Base-by-base conservation (phyloP, 2,113 vertebrate genomes). In the Erythrocercus mccallii region DNA sequence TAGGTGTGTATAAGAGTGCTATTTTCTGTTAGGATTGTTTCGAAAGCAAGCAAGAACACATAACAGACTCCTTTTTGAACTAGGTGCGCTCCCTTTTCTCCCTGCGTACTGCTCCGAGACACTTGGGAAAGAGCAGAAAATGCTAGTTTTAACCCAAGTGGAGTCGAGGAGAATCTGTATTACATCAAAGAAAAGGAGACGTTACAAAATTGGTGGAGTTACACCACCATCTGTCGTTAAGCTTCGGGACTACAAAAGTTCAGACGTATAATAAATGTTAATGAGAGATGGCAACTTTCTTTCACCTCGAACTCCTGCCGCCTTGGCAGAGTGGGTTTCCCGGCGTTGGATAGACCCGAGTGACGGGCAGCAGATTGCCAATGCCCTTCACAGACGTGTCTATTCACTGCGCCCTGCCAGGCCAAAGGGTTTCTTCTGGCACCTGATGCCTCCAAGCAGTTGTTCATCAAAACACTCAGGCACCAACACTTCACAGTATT, bases 201-300 rank as follows among this genome's bases (percentile, higher is more conserved):
- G 64, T 86, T 92, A 61, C 58, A 54, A 97, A 98, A 98, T 97
- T 89, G 96, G 97, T 98, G 98, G 98, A 98, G 98, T 98, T 98
- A 98, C 97, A 98, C 97, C 96, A 98, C 98, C 98, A 98, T 98
- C 98, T 98, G 97, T 98, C 98, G 98, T 98, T 98, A 98, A 98
- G 74, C 94, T 94, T 95, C 13, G 97, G 98, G 97, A 98, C 97
- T 98, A 98, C 98, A 98, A 98, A 98, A 97, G 94, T 96, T 92
- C 79, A 91, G 93, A 90, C 40, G 21, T 85, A 54, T 74, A 92
- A 97, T 97, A 98, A 98, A 97, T 95, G 95, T 83, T 97, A 97
- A 98, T 92, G 94, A 97, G 73, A 86, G 80, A 86, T 74, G 60
- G 72, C 65, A 95, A 96, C 58, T 94, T 80, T 77, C 33, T 40